These are phyloP conservation scores for Polietes domitor DNA, from an alignment of 2,888 invertebrate species.

Conservation along the genomic window DNA sequence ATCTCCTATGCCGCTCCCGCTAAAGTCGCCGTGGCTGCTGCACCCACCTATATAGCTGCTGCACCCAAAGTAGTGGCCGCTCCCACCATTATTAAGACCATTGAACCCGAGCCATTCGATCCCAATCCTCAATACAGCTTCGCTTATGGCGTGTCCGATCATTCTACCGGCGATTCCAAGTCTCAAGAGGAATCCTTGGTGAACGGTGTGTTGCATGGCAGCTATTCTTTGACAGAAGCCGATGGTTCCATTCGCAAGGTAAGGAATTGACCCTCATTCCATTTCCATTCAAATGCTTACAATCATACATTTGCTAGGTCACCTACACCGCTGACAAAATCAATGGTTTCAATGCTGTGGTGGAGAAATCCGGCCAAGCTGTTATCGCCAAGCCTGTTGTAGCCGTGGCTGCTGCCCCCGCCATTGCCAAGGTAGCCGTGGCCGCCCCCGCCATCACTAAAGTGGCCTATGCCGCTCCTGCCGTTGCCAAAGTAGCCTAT, in stretches of 20 bases:
- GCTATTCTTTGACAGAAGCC: conserved; percentile 84
- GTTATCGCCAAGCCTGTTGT: conserved; percentile 71
- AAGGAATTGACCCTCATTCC: neutral
- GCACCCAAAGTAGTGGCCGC: conserved; percentile 71
- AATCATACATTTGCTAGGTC: conserved; percentile 75
- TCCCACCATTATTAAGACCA: conserved; percentile 75
- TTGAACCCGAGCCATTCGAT: conserved; percentile 74
- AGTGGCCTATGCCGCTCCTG: conserved; percentile 74
- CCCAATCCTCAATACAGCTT: conserved; percentile 85
- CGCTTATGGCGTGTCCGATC: conserved; percentile 86
- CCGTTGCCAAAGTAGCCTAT: conserved; percentile 71
- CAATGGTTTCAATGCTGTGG: conserved; percentile 86
- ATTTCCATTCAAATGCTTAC: neutral
- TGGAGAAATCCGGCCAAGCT: conserved; percentile 81
- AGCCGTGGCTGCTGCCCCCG: conserved; percentile 70
- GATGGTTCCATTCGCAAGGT: conserved; percentile 84
- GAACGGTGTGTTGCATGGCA: conserved; percentile 86
- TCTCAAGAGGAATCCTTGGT: conserved; percentile 82
- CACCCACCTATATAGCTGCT: conserved; percentile 65
- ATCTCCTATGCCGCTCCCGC: conserved; percentile 65
- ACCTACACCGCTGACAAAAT: conserved; percentile 86
- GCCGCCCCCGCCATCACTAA: conserved; percentile 73
- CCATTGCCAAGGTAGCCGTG: conserved; percentile 74
- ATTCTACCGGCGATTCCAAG: conserved; percentile 84
- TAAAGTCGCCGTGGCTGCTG: conserved; percentile 62